Percentiles rank a stretch among this genome's conserved stretches.
These are phyloP conservation scores for Caenorhabditis sp. DNA, from an alignment of 2,888 invertebrate genomes.

Conservation along the genomic window DNA sequence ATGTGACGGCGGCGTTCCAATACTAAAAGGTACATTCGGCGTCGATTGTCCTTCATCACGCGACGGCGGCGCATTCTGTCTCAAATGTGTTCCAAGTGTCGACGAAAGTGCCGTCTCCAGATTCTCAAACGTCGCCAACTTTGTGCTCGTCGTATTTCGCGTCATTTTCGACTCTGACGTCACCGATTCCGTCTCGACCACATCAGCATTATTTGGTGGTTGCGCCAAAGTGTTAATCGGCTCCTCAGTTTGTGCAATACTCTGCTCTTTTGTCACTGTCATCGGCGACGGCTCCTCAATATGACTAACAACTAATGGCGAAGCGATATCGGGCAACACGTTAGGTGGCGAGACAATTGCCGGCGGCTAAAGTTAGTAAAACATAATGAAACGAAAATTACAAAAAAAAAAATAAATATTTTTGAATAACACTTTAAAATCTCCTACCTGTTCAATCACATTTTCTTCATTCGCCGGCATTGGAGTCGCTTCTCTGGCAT, in stretches of 20 bases:
- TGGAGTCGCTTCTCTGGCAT: constrained; percentile 54
- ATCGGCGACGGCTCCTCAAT: neutral
- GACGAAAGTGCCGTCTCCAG: constrained; percentile 54
- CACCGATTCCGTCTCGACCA: constrained; percentile 36
- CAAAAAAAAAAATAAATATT: neutral
- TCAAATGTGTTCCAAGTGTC: constrained; percentile 51
- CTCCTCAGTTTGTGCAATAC: no score
- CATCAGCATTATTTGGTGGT: constrained; percentile 24
- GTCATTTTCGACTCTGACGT: constrained; percentile 28
- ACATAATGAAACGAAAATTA: neutral
- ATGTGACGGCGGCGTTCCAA: constrained; percentile 48
- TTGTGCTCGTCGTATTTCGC: constrained; percentile 33
- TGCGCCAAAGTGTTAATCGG: no score
- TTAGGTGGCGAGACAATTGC: constrained; percentile 36
- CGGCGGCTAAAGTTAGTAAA: constrained; percentile 21
- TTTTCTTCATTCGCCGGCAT: constrained; percentile 35
- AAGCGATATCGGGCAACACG: constrained; percentile 9
- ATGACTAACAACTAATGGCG: constrained; percentile 7
- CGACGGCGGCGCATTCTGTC: constrained; percentile 40
- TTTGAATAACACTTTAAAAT: neutral
- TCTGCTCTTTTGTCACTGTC: neutral
- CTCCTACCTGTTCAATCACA: constrained; percentile 24
- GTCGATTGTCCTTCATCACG: constrained; percentile 28
- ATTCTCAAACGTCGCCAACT: constrained; percentile 48
- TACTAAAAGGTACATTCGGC: constrained; percentile 41